A percentile compares a stretch with the other conserved stretches of the same genome.
These are phyloP conservation scores for Corythornis madagascariensis DNA, from an alignment of 2,113 vertebrate species.

Conservation along the genomic window DNA sequence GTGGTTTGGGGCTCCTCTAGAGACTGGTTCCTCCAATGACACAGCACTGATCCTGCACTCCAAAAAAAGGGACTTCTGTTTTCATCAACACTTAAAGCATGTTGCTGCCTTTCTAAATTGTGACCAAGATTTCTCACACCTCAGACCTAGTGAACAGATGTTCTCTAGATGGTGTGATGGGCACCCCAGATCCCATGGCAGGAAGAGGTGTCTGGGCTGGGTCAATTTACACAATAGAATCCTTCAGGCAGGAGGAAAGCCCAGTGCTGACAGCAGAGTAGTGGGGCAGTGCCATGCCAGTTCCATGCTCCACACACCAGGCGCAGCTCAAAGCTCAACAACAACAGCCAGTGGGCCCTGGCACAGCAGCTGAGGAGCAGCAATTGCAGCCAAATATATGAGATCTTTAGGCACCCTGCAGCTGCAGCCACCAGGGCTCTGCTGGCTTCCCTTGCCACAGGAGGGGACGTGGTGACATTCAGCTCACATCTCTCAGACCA, in stretches of 20 bases:
- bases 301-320: background rate
- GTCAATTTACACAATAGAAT: background rate
- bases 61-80: background rate
- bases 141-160: background rate
- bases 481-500: fast-evolving
- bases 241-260: background rate
- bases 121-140: fast-evolving
- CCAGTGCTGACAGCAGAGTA: background rate
- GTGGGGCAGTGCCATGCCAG: background rate
- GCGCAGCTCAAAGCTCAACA: background rate
- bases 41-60: background rate
- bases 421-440: background rate
- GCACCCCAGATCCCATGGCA: fast-evolving
- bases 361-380: background rate
- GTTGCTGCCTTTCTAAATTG: background rate
- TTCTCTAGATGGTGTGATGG: background rate
- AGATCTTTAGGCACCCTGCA: background rate
- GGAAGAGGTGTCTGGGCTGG: background rate
- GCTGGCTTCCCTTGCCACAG: background rate
- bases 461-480: fast-evolving
- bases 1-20: background rate
- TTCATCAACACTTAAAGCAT: background rate
- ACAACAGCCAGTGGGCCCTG: fast-evolving
- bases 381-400: background rate
- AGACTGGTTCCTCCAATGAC: background rate